Evolutionary conservation across 1,140 invertebrate species (phyloP).

Genomic region (Drusus annulatus): DNA sequence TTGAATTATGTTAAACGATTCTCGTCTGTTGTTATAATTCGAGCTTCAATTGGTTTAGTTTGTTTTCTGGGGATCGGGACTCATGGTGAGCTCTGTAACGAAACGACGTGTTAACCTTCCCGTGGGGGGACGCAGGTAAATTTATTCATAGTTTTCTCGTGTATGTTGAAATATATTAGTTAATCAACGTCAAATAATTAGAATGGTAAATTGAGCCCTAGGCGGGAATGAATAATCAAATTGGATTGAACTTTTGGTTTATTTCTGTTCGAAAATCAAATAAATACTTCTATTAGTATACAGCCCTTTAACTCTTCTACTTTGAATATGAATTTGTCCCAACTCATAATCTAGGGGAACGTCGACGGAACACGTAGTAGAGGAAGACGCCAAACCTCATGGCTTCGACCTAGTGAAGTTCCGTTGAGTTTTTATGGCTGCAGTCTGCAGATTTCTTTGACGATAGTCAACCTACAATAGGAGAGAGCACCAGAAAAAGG

Average conservation of each 20-base stretch:
- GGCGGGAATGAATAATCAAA: not conserved
- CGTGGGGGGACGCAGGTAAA: slow-evolving; percentile 2
- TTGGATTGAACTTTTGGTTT: not conserved
- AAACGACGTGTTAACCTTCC: slow-evolving; percentile 31
- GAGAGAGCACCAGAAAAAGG: no score
- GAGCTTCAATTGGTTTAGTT: slow-evolving; percentile 43
- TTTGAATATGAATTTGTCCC: no score
- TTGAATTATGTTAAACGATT: slow-evolving; percentile 54
- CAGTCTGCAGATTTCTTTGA: no score
- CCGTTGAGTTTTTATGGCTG: no score
- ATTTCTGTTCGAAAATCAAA: no score
- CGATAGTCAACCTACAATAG: no score
- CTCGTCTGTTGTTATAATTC: slow-evolving; percentile 47
- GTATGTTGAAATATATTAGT: slow-evolving; percentile 18
- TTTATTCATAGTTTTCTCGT: slow-evolving; percentile 31
- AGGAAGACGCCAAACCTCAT: no score
- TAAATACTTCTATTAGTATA: no score
- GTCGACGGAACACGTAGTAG: no score
- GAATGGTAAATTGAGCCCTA: slow-evolving; percentile 3
- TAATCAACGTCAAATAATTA: slow-evolving; percentile 34
- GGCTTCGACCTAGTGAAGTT: no score
- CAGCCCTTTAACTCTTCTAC: no score
- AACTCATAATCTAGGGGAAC: no score
- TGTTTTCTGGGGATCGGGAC: slow-evolving; percentile 26
- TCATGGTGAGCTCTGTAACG: slow-evolving; percentile 31